Conservation (phyloP, 2,113 vertebrate genomes). For the Tricholaema leucomelas region DNA sequence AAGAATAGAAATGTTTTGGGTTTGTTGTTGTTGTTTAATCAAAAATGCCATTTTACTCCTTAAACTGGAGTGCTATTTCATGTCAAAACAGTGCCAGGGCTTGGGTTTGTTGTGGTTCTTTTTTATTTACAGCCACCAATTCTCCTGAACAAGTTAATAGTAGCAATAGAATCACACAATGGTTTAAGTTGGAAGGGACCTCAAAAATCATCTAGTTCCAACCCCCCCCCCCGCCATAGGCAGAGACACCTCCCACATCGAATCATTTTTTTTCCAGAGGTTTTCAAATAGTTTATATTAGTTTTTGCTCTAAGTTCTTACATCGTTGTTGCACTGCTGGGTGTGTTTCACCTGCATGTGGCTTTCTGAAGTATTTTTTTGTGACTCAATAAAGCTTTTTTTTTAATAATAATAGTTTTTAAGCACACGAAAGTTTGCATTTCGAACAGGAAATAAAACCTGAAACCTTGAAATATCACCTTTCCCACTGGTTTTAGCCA, state of each 20-base stretch:
- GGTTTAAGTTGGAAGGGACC: too few species aligned
- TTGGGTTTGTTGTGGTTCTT: background rate
- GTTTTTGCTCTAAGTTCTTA: conserved; percentile 80
- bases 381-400: conserved; percentile 81
- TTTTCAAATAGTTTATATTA: conserved; percentile 81
- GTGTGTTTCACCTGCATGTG: conserved; percentile 73
- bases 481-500: rapidly evolving
- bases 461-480: background rate
- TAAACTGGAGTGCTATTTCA: conserved; percentile 32
- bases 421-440: background rate
- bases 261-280: conserved; percentile 30
- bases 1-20: background rate
- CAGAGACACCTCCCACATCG: too few species aligned
- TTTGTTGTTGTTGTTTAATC: background rate
- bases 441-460: background rate
- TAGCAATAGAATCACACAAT: too few species aligned
- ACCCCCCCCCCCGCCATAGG: too few species aligned
- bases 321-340: conserved; percentile 67
- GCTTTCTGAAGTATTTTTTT: conserved; percentile 82
- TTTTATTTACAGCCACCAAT: background rate
- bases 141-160: background rate
- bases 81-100: conserved; percentile 21
- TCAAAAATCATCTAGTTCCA: too few species aligned
- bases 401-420: too few species aligned
- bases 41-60: conserved; percentile 51